Evolutionary conservation across 2,797 vertebrate genomes (phyloP).

Genomic region (Intellagama lesueurii): DNA sequence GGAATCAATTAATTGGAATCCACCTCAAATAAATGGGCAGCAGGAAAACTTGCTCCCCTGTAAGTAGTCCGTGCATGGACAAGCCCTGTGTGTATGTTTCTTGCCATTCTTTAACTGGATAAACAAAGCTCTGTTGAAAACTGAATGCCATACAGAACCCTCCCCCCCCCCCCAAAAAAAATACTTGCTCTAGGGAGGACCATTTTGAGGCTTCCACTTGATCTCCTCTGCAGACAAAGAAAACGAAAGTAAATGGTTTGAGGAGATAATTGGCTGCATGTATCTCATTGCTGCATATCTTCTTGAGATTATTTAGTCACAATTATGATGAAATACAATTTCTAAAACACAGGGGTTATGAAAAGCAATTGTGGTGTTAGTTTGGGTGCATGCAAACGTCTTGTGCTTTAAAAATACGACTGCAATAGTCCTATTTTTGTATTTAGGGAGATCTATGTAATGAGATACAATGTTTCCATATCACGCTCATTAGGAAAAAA

Average conservation of each 20-base stretch:
- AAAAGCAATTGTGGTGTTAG: conserved; percentile 52
- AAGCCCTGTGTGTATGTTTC: too few species aligned
- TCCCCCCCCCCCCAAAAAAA: too few species aligned
- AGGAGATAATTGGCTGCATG: conserved; percentile 59
- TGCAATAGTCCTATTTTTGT: conserved; percentile 15
- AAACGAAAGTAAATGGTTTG: conserved; percentile 52
- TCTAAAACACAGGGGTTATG: conserved; percentile 56
- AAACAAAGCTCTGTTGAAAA: too few species aligned
- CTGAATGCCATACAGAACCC: too few species aligned
- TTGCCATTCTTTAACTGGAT: too few species aligned
- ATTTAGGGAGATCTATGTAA: conserved; percentile 58
- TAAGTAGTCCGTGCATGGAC: too few species aligned
- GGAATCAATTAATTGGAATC: too few species aligned
- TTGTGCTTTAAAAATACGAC: conserved; percentile 6
- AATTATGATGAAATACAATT: conserved; percentile 18
- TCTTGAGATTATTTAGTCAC: conserved; percentile 48
- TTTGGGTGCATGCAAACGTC: conserved; percentile 1
- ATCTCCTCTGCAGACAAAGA: conserved; percentile 28
- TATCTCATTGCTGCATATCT: conserved; percentile 57
- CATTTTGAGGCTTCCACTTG: conserved; percentile 32
- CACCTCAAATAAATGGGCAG: too few species aligned
- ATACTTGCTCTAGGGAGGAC: background rate
- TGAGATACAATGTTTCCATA: conserved; percentile 46
- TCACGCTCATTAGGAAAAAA: conserved; percentile 38
- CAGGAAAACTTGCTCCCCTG: too few species aligned